phyloP scores from a whole-genome alignment of 2,797 vertebrate species.

The Acanthopagrus latus region DNA sequence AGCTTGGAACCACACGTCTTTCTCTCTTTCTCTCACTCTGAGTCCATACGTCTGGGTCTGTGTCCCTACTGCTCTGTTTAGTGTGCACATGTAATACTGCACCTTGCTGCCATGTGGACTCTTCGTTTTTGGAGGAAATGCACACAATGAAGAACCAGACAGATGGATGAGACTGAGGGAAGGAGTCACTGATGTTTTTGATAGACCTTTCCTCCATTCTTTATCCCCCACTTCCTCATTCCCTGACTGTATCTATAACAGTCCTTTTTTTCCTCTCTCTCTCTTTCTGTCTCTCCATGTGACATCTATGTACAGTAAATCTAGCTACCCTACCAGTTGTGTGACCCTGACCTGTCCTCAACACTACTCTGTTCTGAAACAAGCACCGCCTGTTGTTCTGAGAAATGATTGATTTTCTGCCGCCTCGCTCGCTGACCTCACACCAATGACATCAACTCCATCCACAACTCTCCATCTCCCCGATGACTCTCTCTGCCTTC shows the following conservation, averaged over 20 bases:
- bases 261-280: not conserved
- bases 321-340: slow-evolving; percentile 4
- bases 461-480: slow-evolving; percentile 31
- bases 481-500: slow-evolving; percentile 4
- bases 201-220: slow-evolving; percentile 10
- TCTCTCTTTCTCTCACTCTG: not conserved
- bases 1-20: slow-evolving; percentile 20
- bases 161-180: slow-evolving; percentile 9
- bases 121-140: not conserved
- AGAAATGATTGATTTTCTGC: slow-evolving; percentile 59
- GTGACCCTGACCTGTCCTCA: slow-evolving; percentile 23
- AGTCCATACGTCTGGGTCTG: not conserved
- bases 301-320: slow-evolving; percentile 8
- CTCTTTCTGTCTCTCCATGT: not conserved
- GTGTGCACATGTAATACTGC: not conserved
- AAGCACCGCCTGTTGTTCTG: slow-evolving; percentile 33
- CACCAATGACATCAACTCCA: slow-evolving; percentile 63
- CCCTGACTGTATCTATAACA: not conserved
- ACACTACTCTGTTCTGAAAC: slow-evolving; percentile 44
- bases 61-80: not conserved
- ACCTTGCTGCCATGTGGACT: slow-evolving; percentile 1
- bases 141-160: not conserved
- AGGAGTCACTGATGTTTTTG: not conserved
- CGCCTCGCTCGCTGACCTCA: slow-evolving; percentile 65
- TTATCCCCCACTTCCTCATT: slow-evolving; percentile 39